A percentile compares a stretch with the other conserved stretches of the same genome.
phyloP scores from a whole-genome alignment of 2,888 invertebrate genomes.

The Phyto melanocephala region DNA sequence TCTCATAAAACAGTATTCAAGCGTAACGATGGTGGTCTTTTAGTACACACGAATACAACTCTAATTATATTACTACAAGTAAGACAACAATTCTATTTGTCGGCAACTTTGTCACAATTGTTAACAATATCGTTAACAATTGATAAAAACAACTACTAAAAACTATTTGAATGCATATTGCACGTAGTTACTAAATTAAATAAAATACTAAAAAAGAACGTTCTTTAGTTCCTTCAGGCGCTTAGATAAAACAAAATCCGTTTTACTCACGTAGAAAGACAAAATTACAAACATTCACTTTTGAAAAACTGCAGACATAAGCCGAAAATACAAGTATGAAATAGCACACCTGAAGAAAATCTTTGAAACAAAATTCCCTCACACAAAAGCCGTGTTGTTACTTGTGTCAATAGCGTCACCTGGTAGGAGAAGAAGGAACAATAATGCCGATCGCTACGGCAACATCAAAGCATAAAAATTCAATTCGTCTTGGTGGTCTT shows the following conservation, averaged over 20 bases:
- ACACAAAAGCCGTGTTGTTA: constrained; percentile 45
- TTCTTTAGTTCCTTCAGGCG: constrained; percentile 5
- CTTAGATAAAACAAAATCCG: constrained; percentile 38
- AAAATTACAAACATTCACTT: constrained; percentile 38
- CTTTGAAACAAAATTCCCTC: constrained; percentile 9
- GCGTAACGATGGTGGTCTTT: constrained; percentile 41
- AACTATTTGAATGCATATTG: neutral
- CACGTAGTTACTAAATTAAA: neutral
- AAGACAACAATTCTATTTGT: constrained; percentile 27
- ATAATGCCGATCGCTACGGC: constrained; percentile 75
- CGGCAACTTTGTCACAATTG: constrained; percentile 48
- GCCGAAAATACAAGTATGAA: constrained; percentile 68
- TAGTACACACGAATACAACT: neutral
- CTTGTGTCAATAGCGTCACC: constrained; percentile 75
- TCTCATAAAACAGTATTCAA: constrained; percentile 16
- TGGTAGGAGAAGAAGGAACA: constrained; percentile 73
- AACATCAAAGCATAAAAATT: constrained; percentile 77
- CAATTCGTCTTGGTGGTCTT: constrained; percentile 77
- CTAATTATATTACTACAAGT: constrained; percentile 17
- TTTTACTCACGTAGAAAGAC: neutral
- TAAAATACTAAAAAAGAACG: constrained; percentile 44
- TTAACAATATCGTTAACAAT: constrained; percentile 53
- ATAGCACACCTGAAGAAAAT: constrained; percentile 71
- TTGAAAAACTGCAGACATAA: constrained; percentile 61
- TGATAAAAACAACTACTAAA: constrained; percentile 38